Percentiles rank a stretch among this genome's conserved stretches.
These are phyloP conservation scores for Tetragonula clypearis DNA, from an alignment of 1,140 invertebrate species.

Conservation along the genomic window DNA sequence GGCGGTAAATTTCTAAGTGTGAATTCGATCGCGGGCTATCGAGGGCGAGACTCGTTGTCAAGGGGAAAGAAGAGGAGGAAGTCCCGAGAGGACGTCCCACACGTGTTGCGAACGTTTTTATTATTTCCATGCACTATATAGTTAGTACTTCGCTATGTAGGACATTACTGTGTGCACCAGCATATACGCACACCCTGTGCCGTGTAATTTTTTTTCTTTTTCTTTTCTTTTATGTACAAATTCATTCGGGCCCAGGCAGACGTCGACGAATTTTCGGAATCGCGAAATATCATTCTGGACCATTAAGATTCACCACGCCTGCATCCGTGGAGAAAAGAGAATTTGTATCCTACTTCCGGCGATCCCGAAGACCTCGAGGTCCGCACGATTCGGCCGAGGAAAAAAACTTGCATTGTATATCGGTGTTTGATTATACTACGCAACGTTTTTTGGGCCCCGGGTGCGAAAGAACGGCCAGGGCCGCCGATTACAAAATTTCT, in stretches of 20 bases:
- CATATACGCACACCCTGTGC: conserved; percentile 70
- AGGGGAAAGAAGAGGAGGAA: conserved; percentile 58
- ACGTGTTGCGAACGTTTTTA: conserved; percentile 58
- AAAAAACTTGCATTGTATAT: conserved; percentile 74
- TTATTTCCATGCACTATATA: conserved; percentile 70
- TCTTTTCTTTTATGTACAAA: conserved; percentile 69
- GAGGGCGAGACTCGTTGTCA: conserved; percentile 61
- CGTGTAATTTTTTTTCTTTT: conserved; percentile 47
- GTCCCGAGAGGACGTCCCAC: conserved; percentile 35
- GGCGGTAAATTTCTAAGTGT: conserved; percentile 30
- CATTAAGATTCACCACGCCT: not conserved
- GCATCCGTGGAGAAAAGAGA: not conserved
- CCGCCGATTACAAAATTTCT: conserved; percentile 76
- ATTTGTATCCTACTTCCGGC: conserved; percentile 26
- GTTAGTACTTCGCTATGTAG: conserved; percentile 73
- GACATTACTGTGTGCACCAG: conserved; percentile 74
- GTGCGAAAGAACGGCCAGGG: conserved; percentile 70
- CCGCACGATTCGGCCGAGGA: conserved; percentile 62
- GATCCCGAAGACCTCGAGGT: conserved; percentile 52
- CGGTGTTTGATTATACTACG: conserved; percentile 81
- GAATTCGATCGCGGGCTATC: conserved; percentile 14
- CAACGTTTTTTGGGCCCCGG: conserved; percentile 74
- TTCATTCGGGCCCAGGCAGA: conserved; percentile 58
- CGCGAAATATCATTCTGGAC: conserved; percentile 25
- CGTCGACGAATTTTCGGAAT: conserved; percentile 45